Conservation (phyloP, 2,797 vertebrate genomes). For the Allobates femoralis region DNA sequence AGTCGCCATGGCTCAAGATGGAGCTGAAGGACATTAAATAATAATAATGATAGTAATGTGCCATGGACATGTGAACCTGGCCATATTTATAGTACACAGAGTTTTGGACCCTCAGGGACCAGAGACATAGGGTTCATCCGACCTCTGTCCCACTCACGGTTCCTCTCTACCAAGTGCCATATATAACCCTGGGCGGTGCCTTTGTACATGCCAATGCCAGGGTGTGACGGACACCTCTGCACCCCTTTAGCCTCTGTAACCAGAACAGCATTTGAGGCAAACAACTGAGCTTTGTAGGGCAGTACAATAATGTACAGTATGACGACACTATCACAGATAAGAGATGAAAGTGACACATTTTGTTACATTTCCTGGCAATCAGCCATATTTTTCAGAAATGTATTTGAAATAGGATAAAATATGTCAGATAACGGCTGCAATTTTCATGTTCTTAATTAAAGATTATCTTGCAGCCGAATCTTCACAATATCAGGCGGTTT, state of each 20-base stretch:
- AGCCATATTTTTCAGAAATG: not conserved
- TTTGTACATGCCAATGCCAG: too few species aligned
- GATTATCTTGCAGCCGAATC: not conserved
- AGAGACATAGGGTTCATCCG: too few species aligned
- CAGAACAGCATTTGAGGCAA: too few species aligned
- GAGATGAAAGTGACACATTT: not conserved
- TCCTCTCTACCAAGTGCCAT: too few species aligned
- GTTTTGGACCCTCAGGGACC: too few species aligned
- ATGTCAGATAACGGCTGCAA: not conserved
- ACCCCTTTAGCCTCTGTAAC: not conserved
- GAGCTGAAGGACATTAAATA: too few species aligned
- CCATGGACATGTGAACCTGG: too few species aligned
- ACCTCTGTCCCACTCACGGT: too few species aligned
- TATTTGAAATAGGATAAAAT: not conserved
- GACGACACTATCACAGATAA: not conserved
- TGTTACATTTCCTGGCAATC: not conserved
- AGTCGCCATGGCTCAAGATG: too few species aligned
- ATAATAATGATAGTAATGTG: too few species aligned
- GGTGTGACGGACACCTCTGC: not conserved
- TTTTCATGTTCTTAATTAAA: conserved; percentile 12
- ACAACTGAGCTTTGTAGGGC: not conserved
- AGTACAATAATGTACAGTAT: not conserved
- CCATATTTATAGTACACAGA: too few species aligned
- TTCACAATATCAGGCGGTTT: not conserved
- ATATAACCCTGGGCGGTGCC: too few species aligned